Percentiles rank a stretch among this genome's conserved stretches.
phyloP scores from a whole-genome alignment of 2,797 vertebrate species.

The Benthosema pterotum region DNA sequence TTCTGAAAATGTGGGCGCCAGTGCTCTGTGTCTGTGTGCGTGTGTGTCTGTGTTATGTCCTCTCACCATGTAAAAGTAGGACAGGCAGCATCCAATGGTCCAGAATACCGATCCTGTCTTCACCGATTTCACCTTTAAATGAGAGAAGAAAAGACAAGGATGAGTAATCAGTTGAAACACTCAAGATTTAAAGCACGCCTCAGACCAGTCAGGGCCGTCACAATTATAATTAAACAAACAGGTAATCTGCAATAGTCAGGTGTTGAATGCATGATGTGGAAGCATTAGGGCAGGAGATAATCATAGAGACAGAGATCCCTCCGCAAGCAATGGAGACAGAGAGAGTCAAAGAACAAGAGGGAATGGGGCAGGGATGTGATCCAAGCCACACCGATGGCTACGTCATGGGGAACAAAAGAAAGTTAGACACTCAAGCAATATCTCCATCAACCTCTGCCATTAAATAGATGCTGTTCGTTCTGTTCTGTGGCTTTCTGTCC shows the following conservation, averaged over 20 bases:
- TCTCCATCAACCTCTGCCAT: slow-evolving; percentile 12
- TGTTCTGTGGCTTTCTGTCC: slow-evolving; percentile 5
- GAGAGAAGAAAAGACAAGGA: slow-evolving; percentile 11
- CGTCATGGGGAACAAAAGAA: neutral
- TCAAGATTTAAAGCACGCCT: no score
- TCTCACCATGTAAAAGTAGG: slow-evolving; percentile 99
- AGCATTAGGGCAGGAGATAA: slow-evolving; percentile 26
- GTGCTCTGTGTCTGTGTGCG: neutral
- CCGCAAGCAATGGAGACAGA: neutral
- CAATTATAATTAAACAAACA: no score
- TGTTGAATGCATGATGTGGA: no score
- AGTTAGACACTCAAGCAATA: neutral
- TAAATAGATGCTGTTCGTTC: neutral
- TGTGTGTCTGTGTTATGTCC: slow-evolving; percentile 33
- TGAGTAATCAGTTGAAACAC: no score
- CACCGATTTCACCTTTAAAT: slow-evolving; percentile 93
- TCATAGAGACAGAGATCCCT: slow-evolving; percentile 2
- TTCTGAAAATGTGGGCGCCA: no score
- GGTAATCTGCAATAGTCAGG: no score
- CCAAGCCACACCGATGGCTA: no score
- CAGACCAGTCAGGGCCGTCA: no score
- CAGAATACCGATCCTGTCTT: slow-evolving; percentile 98
- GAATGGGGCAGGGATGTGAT: neutral
- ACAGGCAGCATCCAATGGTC: slow-evolving; percentile 97
- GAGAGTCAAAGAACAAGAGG: neutral